These are phyloP conservation scores for Parazoanthus atlanticus DNA, from an alignment of 92 coral and sea anemone genomes.

Conservation along the genomic window DNA sequence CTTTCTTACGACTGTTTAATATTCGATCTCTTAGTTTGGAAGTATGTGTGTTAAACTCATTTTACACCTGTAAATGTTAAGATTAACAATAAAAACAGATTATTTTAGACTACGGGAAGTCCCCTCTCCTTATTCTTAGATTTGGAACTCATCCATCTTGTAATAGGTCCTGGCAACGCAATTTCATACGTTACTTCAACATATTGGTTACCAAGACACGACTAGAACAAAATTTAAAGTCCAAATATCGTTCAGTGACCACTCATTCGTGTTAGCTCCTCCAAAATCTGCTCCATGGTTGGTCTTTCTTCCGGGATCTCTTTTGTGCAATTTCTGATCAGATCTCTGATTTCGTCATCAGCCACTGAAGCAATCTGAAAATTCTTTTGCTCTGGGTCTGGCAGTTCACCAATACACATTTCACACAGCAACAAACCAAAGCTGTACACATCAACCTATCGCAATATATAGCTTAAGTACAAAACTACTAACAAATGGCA, in stretches of 20 bases:
- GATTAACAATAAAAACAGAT: too few relatives aligned
- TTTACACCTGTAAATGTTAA: too few relatives aligned
- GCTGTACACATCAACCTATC: slow-evolving; percentile 22
- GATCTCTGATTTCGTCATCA: slow-evolving; percentile 14
- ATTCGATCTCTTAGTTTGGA: too few relatives aligned
- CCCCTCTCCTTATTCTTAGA: too few relatives aligned
- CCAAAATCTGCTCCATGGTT: not conserved
- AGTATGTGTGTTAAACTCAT: too few relatives aligned
- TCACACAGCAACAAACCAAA: slow-evolving; percentile 18
- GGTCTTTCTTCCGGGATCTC: slow-evolving; percentile 13
- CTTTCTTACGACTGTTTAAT: too few relatives aligned
- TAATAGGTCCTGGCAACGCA: too few relatives aligned
- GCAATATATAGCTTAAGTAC: not conserved
- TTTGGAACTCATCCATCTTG: too few relatives aligned
- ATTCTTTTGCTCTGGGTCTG: slow-evolving; percentile 2
- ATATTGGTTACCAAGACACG: too few relatives aligned
- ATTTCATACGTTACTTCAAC: too few relatives aligned
- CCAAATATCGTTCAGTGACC: not conserved
- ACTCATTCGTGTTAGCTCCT: not conserved
- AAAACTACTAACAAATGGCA: not conserved
- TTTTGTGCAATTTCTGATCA: not conserved
- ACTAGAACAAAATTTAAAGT: too few relatives aligned
- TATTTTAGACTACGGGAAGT: too few relatives aligned
- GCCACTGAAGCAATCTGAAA: slow-evolving; percentile 21
- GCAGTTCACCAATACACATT: slow-evolving; percentile 10